Evolutionary conservation across 23 tunicate species (phyloP).

Genomic region (Ciona savignyi): DNA sequence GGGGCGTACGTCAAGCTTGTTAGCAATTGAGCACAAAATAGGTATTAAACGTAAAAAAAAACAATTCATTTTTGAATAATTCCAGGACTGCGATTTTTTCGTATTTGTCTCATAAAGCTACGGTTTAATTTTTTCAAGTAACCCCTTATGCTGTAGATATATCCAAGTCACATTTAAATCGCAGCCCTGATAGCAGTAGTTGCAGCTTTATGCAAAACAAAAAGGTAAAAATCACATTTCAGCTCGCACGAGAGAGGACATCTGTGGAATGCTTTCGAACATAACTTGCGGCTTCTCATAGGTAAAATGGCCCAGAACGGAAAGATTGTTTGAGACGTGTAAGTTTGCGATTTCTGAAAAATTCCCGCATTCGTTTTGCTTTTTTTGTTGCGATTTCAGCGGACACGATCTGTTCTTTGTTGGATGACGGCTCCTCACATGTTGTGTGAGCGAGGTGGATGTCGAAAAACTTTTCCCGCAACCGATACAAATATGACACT

Average conservation of each 20-base stretch:
- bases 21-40: not conserved
- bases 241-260: not conserved
- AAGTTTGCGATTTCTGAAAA: not conserved
- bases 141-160: too few species aligned
- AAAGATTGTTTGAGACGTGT: not conserved
- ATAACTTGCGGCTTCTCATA: not conserved
- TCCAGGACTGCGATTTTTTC: too few species aligned
- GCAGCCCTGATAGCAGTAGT: too few species aligned
- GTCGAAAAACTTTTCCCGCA: slow-evolving; percentile 55
- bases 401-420: not conserved
- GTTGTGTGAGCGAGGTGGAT: slow-evolving; percentile 5
- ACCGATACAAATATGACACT: slow-evolving; percentile 37
- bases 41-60: too few species aligned
- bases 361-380: too few species aligned
- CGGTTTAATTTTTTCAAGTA: too few species aligned
- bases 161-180: too few species aligned
- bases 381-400: not conserved
- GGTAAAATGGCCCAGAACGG: not conserved
- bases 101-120: too few species aligned
- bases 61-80: too few species aligned
- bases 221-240: too few species aligned
- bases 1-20: not conserved
- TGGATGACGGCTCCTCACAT: slow-evolving; percentile 21
- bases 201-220: too few species aligned
- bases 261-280: not conserved